phyloP scores from a whole-genome alignment of 2,797 vertebrate species.

The Anomalospiza imberbis region DNA sequence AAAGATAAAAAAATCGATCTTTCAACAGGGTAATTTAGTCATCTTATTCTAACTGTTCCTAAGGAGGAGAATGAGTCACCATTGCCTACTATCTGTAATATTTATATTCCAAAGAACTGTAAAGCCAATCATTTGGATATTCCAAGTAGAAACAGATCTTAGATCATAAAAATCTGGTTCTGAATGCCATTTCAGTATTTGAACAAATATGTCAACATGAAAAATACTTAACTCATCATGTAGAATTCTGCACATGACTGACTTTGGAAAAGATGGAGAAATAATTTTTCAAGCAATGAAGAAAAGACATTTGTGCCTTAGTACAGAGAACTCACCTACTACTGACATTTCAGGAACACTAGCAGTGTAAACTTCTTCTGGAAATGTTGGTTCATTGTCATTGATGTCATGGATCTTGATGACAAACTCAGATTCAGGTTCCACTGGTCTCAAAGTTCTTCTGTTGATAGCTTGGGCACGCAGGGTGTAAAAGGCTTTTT shows the following conservation, averaged over 20 bases:
- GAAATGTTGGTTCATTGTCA: slow-evolving; percentile 93
- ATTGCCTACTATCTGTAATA: background rate
- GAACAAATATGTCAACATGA: background rate
- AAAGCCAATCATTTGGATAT: background rate
- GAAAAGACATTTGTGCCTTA: background rate
- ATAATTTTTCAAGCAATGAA: background rate
- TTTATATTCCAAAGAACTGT: background rate
- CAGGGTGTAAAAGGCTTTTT: slow-evolving; percentile 91
- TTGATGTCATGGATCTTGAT: slow-evolving; percentile 99
- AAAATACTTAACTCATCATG: background rate
- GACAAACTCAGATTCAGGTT: slow-evolving; percentile 93
- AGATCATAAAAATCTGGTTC: background rate
- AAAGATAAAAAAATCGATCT: background rate
- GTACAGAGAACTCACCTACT: slow-evolving; percentile 80
- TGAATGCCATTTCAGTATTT: background rate
- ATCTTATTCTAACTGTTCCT: background rate
- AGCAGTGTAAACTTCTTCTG: slow-evolving; percentile 86
- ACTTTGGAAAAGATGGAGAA: background rate
- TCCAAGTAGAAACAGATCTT: background rate
- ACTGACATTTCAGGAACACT: slow-evolving; percentile 92
- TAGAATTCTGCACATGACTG: background rate
- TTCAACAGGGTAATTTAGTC: background rate
- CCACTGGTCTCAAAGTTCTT: slow-evolving; percentile 86
- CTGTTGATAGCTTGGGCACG: slow-evolving; percentile 91
- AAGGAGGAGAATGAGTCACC: background rate